These are phyloP conservation scores for Neomonachus schauinslandi DNA, from an alignment of 2,113 vertebrate species.

Conservation along the genomic window DNA sequence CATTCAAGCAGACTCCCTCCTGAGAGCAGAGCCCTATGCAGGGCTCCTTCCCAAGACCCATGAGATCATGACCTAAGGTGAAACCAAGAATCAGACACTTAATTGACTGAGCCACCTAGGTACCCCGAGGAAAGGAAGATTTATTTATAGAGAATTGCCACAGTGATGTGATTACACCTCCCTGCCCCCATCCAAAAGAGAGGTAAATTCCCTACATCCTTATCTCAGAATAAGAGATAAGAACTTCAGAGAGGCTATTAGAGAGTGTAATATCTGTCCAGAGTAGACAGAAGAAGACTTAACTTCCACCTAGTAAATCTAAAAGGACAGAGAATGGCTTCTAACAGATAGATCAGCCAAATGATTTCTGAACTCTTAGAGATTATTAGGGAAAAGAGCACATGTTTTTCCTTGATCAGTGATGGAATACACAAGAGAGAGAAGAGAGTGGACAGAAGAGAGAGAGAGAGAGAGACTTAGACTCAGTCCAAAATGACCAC, in stretches of 20 bases:
- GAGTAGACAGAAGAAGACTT: neutral
- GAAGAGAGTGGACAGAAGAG: neutral
- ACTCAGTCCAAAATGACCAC: neutral
- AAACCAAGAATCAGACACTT: neutral
- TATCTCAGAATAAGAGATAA: neutral
- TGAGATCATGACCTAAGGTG: neutral
- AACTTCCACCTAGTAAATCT: neutral
- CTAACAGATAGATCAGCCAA: neutral
- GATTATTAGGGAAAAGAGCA: neutral
- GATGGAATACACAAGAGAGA: neutral
- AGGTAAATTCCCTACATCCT: neutral
- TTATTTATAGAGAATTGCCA: neutral
- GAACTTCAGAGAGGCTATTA: neutral
- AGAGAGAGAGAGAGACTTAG: neutral
- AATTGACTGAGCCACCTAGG: neutral
- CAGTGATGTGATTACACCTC: neutral
- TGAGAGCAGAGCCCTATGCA: neutral
- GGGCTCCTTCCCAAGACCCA: neutral
- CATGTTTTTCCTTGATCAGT: neutral
- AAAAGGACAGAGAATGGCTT: neutral
- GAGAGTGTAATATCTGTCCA: neutral
- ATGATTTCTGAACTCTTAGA: neutral
- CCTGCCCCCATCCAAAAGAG: neutral
- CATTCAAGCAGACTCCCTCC: neutral
- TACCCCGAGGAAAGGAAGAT: neutral